Evolutionary conservation across 2,888 invertebrate species (phyloP).

Genomic region (Folsomia candida): DNA sequence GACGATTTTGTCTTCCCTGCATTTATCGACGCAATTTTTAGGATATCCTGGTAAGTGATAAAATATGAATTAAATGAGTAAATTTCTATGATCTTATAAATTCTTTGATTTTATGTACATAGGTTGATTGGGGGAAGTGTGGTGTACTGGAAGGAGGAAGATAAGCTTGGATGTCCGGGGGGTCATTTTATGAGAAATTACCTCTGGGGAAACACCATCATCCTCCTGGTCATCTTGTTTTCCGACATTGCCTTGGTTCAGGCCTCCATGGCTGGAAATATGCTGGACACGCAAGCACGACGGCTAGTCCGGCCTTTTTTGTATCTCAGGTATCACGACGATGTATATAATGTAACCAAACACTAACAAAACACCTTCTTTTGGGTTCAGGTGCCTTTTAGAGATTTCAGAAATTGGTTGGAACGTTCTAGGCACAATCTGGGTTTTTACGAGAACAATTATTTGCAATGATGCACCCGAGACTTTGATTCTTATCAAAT

Average conservation of each 20-base stretch:
- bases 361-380: not conserved
- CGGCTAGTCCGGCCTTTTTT: slow-evolving; percentile 46
- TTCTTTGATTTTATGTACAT: not conserved
- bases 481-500: slow-evolving; percentile 66
- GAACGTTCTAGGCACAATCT: slow-evolving; percentile 77
- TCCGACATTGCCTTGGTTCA: slow-evolving; percentile 53
- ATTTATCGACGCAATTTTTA: slow-evolving; percentile 55
- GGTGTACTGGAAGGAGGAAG: slow-evolving; percentile 48
- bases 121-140: slow-evolving; percentile 48
- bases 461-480: slow-evolving; percentile 61
- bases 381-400: slow-evolving; percentile 65
- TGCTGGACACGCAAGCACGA: slow-evolving; percentile 48
- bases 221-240: slow-evolving; percentile 53
- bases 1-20: slow-evolving; percentile 61
- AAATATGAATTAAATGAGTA: too few relatives aligned
- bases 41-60: slow-evolving; percentile 56
- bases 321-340: slow-evolving; percentile 46
- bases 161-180: slow-evolving; percentile 63
- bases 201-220: slow-evolving; percentile 62
- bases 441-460: slow-evolving; percentile 72
- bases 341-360: not conserved
- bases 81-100: not conserved
- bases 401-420: slow-evolving; percentile 74
- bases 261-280: slow-evolving; percentile 52
- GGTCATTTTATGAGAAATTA: slow-evolving; percentile 71